Evolutionary conservation across 2,797 vertebrate genomes (phyloP).

Genomic region (Malurus leucopterus): DNA sequence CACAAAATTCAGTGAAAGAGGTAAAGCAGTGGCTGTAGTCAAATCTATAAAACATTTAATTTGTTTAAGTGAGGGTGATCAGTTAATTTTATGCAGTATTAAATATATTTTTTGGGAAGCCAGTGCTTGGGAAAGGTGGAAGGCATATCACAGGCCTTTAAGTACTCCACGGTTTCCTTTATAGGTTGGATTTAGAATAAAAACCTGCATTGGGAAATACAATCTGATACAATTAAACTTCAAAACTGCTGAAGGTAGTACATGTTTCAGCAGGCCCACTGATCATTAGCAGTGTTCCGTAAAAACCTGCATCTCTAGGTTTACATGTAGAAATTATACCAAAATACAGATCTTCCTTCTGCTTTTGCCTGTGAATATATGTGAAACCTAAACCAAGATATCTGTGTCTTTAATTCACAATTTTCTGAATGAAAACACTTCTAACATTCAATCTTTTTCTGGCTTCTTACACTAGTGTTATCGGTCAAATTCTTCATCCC

Average conservation of each 20-base stretch:
- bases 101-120: neutral
- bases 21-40: conserved; percentile 34
- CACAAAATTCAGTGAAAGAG: conserved; percentile 68
- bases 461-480: conserved; percentile 48
- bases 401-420: neutral
- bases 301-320: neutral
- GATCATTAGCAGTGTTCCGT: neutral
- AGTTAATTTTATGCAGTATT: neutral
- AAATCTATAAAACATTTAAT: neutral
- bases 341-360: neutral
- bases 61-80: neutral
- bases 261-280: neutral
- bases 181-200: neutral
- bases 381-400: neutral
- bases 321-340: neutral
- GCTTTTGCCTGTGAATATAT: neutral
- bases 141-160: neutral
- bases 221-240: neutral
- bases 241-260: neutral
- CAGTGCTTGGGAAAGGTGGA: neutral
- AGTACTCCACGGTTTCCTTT: neutral
- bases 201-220: neutral
- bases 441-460: neutral
- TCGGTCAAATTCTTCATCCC: conserved; percentile 75
- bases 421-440: neutral